phyloP scores from a whole-genome alignment of 2,113 vertebrate species.

The Barbus barbus region DNA sequence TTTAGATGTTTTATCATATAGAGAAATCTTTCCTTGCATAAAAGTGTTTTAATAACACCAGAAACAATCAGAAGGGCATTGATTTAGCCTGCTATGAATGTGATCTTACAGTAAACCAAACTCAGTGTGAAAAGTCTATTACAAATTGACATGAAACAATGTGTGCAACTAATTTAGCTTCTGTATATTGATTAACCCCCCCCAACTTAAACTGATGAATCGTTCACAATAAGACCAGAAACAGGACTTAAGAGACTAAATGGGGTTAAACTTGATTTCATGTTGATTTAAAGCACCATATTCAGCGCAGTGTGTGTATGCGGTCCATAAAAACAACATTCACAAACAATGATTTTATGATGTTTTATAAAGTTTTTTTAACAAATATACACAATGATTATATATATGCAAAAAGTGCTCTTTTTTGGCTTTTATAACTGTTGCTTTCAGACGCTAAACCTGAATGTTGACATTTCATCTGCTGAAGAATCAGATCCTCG shows the following conservation, averaged over 20 bases:
- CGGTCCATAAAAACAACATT: background rate
- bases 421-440: background rate
- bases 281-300: background rate
- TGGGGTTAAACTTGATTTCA: background rate
- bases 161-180: background rate
- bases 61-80: background rate
- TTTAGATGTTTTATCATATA: background rate
- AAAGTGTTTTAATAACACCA: background rate
- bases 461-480: background rate
- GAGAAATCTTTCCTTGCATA: no score
- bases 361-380: background rate
- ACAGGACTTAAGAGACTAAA: background rate
- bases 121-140: no score
- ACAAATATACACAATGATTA: constrained; percentile 2
- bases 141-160: background rate
- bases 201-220: no score
- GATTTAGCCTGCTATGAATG: background rate
- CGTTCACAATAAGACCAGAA: no score
- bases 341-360: background rate
- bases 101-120: no score
- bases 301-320: background rate
- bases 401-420: background rate
- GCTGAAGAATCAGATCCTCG: background rate
- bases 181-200: no score
- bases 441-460: background rate